A percentile compares a stretch with the other conserved stretches of the same genome.
These are phyloP conservation scores for Calyptomena viridis DNA, from an alignment of 2,113 vertebrate genomes.

Conservation along the genomic window DNA sequence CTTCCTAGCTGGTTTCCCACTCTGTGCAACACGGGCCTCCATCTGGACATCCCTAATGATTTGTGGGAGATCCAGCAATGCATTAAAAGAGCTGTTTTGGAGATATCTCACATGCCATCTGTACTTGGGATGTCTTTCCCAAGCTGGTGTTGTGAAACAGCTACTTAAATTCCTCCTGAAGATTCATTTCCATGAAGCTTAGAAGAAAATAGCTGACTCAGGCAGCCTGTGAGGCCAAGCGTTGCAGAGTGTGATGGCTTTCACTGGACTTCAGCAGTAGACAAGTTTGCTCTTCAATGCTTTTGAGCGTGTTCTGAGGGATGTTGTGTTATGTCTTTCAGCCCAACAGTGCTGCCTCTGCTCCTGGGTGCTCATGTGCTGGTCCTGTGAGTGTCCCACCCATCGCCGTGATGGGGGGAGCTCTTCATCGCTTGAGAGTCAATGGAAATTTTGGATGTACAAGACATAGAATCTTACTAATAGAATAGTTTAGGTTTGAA, in stretches of 20 bases:
- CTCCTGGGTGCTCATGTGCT: neutral
- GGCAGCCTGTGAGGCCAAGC: neutral
- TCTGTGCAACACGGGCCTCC: neutral
- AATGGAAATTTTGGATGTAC: neutral
- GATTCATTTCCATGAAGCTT: conserved; percentile 38
- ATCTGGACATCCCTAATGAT: neutral
- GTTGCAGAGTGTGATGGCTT: neutral
- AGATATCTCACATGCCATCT: conserved; percentile 42
- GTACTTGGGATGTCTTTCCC: conserved; percentile 52
- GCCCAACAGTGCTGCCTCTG: neutral
- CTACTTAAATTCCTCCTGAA: conserved; percentile 46
- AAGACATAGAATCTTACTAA: neutral
- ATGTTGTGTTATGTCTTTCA: neutral
- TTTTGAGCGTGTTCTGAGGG: fast-evolving
- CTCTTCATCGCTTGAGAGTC: fast-evolving
- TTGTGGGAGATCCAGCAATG: conserved; percentile 26
- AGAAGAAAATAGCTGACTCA: conserved; percentile 39
- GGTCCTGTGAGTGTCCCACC: neutral
- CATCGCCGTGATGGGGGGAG: neutral
- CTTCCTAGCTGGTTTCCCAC: neutral
- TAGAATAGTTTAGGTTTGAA: neutral
- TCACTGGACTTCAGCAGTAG: neutral
- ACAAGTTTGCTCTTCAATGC: neutral
- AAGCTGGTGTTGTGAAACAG: conserved; percentile 54
- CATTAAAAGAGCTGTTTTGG: neutral